A percentile compares a stretch with the other conserved stretches of the same genome.
phyloP scores from a whole-genome alignment of 2,113 vertebrate species.

The Chaetops frenatus region DNA sequence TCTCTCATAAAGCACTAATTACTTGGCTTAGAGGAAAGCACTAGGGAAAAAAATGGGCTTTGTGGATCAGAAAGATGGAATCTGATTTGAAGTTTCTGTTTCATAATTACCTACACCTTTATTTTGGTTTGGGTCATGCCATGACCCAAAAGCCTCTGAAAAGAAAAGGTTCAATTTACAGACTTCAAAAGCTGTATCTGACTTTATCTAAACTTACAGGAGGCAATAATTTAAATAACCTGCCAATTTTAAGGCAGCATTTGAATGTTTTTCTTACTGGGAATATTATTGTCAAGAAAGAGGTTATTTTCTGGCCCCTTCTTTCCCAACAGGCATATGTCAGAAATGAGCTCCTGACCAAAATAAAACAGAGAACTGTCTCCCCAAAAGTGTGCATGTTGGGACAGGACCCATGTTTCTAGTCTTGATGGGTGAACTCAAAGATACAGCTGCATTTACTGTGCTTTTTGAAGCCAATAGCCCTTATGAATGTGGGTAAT shows the following conservation, averaged over 20 bases:
- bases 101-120: background rate
- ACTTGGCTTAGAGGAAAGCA: conserved; percentile 5
- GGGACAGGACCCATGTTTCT: background rate
- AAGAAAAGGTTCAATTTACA: background rate
- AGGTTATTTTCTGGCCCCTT: background rate
- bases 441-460: background rate
- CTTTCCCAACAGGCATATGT: background rate
- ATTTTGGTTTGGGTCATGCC: background rate
- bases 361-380: background rate
- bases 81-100: background rate
- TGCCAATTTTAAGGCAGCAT: background rate
- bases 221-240: background rate
- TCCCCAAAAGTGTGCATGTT: background rate
- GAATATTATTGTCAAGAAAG: background rate
- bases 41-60: background rate
- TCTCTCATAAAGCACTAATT: conserved; percentile 16
- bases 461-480: background rate
- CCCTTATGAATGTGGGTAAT: background rate
- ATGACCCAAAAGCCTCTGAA: background rate
- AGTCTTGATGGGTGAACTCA: background rate
- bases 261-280: background rate
- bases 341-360: background rate
- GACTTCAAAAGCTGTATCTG: background rate
- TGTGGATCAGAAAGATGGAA: background rate
- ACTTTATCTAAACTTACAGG: background rate